Evolutionary conservation across 1,140 invertebrate genomes (phyloP), one percentile per base, ranked within the genome.

Genomic region (Cyphomyrmex costatus): DNA sequence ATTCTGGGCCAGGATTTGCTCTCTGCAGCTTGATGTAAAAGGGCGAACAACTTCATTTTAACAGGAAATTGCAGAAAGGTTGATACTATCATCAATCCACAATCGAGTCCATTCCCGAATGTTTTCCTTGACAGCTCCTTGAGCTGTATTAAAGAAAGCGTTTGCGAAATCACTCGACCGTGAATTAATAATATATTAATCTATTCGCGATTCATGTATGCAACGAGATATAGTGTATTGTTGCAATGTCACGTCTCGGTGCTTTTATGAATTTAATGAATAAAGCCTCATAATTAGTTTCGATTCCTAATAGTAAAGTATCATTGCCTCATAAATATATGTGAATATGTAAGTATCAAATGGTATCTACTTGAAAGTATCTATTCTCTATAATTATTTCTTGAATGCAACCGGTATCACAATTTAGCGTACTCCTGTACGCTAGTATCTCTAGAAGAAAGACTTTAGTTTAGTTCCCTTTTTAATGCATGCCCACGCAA

Each of bases 21-120:
- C 91, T 94, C 73, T 95, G 94, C 90, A 95, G 92, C 71, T 56
- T 95, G 68, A 95, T 95, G 94, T 95, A 95, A 95, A 89, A 58
- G 58, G 12, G 78, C 30, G 71, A 33, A 46, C 12, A 42, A 49
- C 27, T 76, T 73, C 21, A 30, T 10, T 21, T 33, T 42, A 1
- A 12, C 19, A 16, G 27, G 19, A 42, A 51, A 19, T 46, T 36
- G 27, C 21, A n/a, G 33, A 58, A 2, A 71, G 24, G 12, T n/a
- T 71, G 51, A 58, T 27, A 42, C 10, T n/a, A 30, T 71, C 51
- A 46, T 58, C 51, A 68, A 79, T 77, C 19, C 16, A 63, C 58
- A 36, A 27, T 82, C 49, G 24, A 70, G n/a, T 58, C 33, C 12
- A 46, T 33, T 16, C 65, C 7, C 24, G 21, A 73, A 46, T 30